A percentile compares a stretch with the other conserved stretches of the same genome.
Conservation (phyloP, 1,140 invertebrate species). For the Helicorthomorpha holstii region DNA sequence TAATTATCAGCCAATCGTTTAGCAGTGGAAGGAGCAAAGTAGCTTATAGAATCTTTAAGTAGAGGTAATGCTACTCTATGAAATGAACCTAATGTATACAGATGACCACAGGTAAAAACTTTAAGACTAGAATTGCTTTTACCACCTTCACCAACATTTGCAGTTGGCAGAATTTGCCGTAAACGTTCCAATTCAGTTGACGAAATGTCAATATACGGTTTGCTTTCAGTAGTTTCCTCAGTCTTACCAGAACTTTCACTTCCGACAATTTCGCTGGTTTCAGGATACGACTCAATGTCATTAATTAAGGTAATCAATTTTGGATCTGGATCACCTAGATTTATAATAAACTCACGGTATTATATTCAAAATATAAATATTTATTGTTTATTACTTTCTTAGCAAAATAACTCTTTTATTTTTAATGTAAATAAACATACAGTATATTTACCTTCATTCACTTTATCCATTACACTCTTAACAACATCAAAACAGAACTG, state of each 20-base stretch:
- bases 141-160: too few relatives aligned
- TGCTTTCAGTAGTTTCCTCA: background rate
- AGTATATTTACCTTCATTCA: too few relatives aligned
- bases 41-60: background rate
- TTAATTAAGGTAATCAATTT: background rate
- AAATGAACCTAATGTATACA: background rate
- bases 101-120: constrained; percentile 2
- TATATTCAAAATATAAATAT: too few relatives aligned
- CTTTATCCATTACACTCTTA: too few relatives aligned
- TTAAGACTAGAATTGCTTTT: background rate
- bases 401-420: too few relatives aligned
- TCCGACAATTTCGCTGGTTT: background rate
- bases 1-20: background rate
- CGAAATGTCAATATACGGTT: background rate
- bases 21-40: background rate
- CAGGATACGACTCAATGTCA: background rate
- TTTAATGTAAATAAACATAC: too few relatives aligned
- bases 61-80: background rate
- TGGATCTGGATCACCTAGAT: background rate
- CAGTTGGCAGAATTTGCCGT: too few relatives aligned
- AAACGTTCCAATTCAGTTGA: background rate
- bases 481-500: too few relatives aligned
- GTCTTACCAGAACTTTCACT: background rate
- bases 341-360: too few relatives aligned
- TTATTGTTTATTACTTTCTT: too few relatives aligned